A percentile compares a stretch with the other conserved stretches of the same genome.
These are phyloP conservation scores for Macrochelys suwanniensis DNA, from an alignment of 2,797 vertebrate genomes.

Conservation along the genomic window DNA sequence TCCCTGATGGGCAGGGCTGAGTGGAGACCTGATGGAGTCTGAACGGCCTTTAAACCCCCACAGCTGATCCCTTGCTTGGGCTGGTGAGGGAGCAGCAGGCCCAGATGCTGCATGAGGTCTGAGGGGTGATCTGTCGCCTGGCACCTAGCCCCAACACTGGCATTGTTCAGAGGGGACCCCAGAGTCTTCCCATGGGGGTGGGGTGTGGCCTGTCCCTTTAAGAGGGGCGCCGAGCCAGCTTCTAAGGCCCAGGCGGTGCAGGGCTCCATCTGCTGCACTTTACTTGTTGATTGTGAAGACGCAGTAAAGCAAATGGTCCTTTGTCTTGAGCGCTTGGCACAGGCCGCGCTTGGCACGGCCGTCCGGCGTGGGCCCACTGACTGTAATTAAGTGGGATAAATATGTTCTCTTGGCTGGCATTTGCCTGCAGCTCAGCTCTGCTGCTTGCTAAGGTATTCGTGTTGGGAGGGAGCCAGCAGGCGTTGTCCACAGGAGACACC, in stretches of 20 bases:
- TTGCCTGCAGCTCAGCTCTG: background rate
- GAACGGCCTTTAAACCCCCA: too few species aligned
- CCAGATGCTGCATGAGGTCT: background rate
- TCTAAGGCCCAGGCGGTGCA: background rate
- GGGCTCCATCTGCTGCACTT: background rate
- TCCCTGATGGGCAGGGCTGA: background rate
- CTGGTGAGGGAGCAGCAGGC: background rate
- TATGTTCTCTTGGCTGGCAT: conserved; percentile 3
- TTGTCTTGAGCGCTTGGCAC: background rate
- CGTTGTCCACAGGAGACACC: background rate
- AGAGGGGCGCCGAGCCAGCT: background rate
- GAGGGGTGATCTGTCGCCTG: background rate
- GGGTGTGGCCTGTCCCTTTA: background rate
- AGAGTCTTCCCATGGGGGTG: background rate
- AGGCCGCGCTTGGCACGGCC: background rate
- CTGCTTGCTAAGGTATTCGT: background rate
- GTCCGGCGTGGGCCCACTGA: background rate
- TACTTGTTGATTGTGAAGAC: background rate
- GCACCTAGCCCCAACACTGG: background rate
- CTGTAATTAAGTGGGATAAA: conserved; percentile 42
- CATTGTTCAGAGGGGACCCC: background rate
- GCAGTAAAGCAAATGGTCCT: background rate
- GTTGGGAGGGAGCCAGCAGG: rapidly evolving
- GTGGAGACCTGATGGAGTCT: background rate
- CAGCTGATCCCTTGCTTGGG: too few species aligned